Conservation (phyloP, 2,113 vertebrate genomes). For the Mungos mungo region DNA sequence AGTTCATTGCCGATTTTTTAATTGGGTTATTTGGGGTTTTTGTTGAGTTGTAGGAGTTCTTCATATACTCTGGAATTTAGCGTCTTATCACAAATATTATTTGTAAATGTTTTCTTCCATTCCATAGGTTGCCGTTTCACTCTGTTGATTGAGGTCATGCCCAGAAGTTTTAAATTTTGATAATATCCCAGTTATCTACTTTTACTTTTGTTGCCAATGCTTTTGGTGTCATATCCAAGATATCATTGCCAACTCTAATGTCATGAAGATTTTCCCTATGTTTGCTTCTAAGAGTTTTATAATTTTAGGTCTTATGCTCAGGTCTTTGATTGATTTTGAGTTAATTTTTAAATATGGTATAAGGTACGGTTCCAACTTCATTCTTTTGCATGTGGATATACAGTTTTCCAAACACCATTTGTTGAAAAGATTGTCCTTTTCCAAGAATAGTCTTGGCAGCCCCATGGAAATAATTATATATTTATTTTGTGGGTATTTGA, state of each 20-base stretch:
- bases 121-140: not conserved
- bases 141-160: not conserved
- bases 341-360: not conserved
- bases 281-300: conserved; percentile 40
- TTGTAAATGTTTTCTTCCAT: conserved; percentile 9
- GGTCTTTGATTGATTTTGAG: not conserved
- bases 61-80: not conserved
- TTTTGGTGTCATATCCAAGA: conserved; percentile 36
- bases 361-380: conserved; percentile 12
- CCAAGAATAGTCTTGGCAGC: not conserved
- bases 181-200: not conserved
- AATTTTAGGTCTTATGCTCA: not conserved
- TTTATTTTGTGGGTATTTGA: conserved; percentile 20
- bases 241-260: not conserved
- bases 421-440: conserved; percentile 36
- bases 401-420: not conserved
- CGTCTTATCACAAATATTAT: not conserved
- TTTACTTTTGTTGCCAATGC: conserved; percentile 10
- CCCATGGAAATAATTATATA: not conserved
- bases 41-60: not conserved
- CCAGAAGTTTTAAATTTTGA: not conserved
- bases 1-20: not conserved
- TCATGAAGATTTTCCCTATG: not conserved
- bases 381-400: not conserved
- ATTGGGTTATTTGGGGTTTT: not conserved